Conservation (phyloP, 2,113 vertebrate species). For the Hepsetus odoe region DNA sequence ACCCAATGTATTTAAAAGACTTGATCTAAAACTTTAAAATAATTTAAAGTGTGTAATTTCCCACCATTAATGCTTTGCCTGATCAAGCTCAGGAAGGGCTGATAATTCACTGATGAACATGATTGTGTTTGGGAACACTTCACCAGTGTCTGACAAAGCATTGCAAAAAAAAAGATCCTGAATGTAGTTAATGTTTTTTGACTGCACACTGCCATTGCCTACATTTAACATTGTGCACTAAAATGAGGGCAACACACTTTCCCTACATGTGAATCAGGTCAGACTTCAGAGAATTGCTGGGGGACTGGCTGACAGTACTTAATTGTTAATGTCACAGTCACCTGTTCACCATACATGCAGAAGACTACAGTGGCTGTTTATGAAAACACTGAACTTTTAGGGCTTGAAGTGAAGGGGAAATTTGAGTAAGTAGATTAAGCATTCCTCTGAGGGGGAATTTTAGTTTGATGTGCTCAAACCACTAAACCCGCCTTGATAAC, state of each 20-base stretch:
- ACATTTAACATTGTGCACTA: background rate
- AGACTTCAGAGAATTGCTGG: background rate
- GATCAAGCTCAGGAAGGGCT: background rate
- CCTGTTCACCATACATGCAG: background rate
- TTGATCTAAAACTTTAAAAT: no score
- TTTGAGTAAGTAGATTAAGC: conserved; percentile 53
- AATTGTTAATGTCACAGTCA: no score
- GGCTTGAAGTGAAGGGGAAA: conserved; percentile 29
- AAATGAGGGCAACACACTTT: background rate
- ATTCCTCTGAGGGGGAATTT: conserved; percentile 36
- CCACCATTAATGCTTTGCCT: background rate
- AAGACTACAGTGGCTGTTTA: conserved; percentile 5
- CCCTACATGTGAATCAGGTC: conserved; percentile 14
- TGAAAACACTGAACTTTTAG: conserved; percentile 24
- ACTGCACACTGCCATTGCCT: background rate
- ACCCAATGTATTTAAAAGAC: no score
- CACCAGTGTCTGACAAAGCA: no score
- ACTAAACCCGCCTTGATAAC: background rate
- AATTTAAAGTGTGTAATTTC: no score
- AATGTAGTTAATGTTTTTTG: background rate
- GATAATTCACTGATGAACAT: background rate
- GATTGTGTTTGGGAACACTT: no score
- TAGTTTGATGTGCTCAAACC: conserved; percentile 10
- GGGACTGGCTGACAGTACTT: background rate
- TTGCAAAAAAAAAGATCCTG: no score